Evolutionary conservation across 2,113 vertebrate genomes (phyloP).

Genomic region (Peucedramus taeniatus): DNA sequence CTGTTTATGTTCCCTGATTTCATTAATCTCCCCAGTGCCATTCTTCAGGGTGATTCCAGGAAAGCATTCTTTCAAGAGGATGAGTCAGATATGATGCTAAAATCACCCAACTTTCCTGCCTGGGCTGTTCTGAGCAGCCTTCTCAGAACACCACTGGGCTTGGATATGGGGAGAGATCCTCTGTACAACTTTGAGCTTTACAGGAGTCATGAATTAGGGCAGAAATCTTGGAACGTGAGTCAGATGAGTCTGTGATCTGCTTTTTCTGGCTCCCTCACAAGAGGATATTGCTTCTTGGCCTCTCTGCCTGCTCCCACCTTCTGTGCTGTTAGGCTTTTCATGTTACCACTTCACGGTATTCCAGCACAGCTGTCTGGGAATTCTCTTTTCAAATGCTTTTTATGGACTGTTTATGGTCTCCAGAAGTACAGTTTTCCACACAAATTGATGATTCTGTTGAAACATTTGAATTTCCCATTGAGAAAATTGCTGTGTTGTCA

Average conservation of each 20-base stretch:
- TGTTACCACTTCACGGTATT: conserved; percentile 6
- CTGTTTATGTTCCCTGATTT: background rate
- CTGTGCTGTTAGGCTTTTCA: conserved; percentile 8
- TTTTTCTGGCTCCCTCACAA: conserved; percentile 11
- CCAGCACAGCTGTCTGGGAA: conserved; percentile 37
- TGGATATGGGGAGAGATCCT: background rate
- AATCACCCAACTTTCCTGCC: background rate
- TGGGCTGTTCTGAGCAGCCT: background rate
- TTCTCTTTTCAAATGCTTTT: conserved; percentile 37
- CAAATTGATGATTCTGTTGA: conserved; percentile 28
- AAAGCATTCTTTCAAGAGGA: background rate
- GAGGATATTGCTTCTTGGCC: conserved; percentile 50
- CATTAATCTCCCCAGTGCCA: background rate
- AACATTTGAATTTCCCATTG: conserved; percentile 18
- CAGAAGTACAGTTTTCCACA: conserved; percentile 32
- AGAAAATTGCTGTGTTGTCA: background rate
- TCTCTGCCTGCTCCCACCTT: conserved; percentile 30
- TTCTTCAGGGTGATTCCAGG: background rate
- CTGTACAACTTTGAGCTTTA: background rate
- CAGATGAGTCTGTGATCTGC: conserved; percentile 22
- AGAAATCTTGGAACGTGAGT: background rate
- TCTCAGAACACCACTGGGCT: background rate
- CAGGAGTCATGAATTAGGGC: background rate
- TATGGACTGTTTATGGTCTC: conserved; percentile 41
- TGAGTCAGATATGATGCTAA: background rate